Conservation (phyloP, 1,140 invertebrate genomes). For the Microplitis demolitor region DNA sequence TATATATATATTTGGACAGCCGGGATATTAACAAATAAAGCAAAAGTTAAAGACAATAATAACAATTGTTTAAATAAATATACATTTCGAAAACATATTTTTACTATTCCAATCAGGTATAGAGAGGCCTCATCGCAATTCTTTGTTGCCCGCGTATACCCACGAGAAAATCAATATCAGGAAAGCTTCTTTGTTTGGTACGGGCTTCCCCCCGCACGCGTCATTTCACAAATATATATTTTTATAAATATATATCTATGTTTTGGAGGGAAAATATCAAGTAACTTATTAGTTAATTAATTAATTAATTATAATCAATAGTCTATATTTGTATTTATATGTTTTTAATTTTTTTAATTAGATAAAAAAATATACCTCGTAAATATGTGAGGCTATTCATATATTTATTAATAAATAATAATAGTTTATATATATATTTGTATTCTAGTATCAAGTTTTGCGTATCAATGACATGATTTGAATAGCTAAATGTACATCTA, state of each 20-base stretch:
- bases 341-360: background rate
- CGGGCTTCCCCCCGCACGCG: conserved; percentile 23
- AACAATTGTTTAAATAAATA: background rate
- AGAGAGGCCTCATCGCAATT: conserved; percentile 34
- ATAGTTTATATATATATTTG: no score
- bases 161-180: conserved; percentile 55
- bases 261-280: conserved; percentile 28
- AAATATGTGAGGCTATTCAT: background rate
- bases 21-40: no score
- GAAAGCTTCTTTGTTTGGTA: conserved; percentile 48
- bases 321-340: no score
- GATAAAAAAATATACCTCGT: background rate
- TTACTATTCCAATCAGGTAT: conserved; percentile 2
- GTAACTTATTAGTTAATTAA: background rate
- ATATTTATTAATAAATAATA: background rate
- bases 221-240: conserved; percentile 8
- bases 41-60: background rate
- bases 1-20: background rate
- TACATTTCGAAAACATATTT: background rate
- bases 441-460: no score
- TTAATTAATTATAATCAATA: background rate
- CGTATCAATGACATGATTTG: no score
- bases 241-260: no score
- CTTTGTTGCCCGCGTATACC: conserved; percentile 43
- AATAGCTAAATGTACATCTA: no score